phyloP scores from a whole-genome alignment of 1,140 invertebrate species.

The Holcopasites calliopsidis region DNA sequence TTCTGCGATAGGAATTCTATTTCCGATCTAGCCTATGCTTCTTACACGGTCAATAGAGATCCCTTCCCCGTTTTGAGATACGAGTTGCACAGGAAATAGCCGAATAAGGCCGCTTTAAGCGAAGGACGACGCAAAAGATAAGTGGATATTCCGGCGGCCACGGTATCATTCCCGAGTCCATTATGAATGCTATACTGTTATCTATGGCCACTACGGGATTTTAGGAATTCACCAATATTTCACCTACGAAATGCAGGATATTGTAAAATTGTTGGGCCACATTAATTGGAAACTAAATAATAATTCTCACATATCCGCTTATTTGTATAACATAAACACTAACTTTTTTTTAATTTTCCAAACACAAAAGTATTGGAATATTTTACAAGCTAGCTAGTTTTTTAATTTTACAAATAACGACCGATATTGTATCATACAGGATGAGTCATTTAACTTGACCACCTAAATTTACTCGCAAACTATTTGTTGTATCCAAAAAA shows the following conservation, averaged over 20 bases:
- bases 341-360: too few relatives aligned
- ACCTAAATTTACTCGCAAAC: too few relatives aligned
- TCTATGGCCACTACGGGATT: not conserved
- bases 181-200: slow-evolving; percentile 17
- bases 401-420: too few relatives aligned
- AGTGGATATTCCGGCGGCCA: slow-evolving; percentile 7
- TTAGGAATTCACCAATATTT: not conserved
- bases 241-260: not conserved
- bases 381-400: too few relatives aligned
- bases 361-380: too few relatives aligned
- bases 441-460: too few relatives aligned
- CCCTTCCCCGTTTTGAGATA: slow-evolving; percentile 19
- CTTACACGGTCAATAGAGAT: slow-evolving; percentile 12
- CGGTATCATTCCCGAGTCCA: not conserved
- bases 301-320: too few relatives aligned
- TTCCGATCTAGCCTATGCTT: slow-evolving; percentile 21
- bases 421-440: too few relatives aligned
- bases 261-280: not conserved
- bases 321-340: too few relatives aligned
- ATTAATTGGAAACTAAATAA: too few relatives aligned
- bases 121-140: slow-evolving; percentile 21
- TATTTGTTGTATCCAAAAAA: too few relatives aligned
- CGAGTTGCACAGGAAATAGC: slow-evolving; percentile 15
- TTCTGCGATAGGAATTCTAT: slow-evolving; percentile 26
- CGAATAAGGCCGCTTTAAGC: slow-evolving; percentile 32